Percentiles rank a stretch among this genome's conserved stretches.
Conservation (phyloP, 2,888 invertebrate species). For the Aphodius sticticus region DNA sequence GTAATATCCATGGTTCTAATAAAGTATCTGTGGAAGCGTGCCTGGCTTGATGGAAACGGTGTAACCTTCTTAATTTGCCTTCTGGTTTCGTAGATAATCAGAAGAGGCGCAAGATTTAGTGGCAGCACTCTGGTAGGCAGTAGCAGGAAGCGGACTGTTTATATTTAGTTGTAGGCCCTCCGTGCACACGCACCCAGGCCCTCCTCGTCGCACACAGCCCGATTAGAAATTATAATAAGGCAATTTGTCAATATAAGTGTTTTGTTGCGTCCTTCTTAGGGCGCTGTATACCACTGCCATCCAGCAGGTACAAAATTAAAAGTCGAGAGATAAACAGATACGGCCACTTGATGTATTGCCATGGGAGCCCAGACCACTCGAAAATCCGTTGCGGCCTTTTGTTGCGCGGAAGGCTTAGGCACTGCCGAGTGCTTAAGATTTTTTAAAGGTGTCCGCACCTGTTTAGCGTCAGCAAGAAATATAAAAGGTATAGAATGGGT, state of each 20-base stretch:
- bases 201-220: constrained; percentile 42
- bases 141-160: constrained; percentile 52
- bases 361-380: neutral
- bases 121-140: constrained; percentile 44
- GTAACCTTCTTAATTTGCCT: neutral
- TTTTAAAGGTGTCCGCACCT: neutral
- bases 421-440: neutral
- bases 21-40: constrained; percentile 15
- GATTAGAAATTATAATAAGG: constrained; percentile 59
- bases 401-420: neutral
- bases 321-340: constrained; percentile 22
- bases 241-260: constrained; percentile 58
- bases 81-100: constrained; percentile 6
- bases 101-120: constrained; percentile 6
- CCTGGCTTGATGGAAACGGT: constrained; percentile 6
- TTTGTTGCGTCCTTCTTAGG: constrained; percentile 35
- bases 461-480: neutral
- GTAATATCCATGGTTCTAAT: neutral
- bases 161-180: constrained; percentile 51
- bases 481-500: neutral
- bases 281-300: constrained; percentile 12
- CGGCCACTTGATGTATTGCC: constrained; percentile 18
- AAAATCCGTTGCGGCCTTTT: constrained; percentile 4
- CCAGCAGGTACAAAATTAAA: constrained; percentile 30
- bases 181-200: constrained; percentile 45